These are phyloP conservation scores for Tinamus major DNA, from an alignment of 2,797 vertebrate genomes.

Conservation along the genomic window DNA sequence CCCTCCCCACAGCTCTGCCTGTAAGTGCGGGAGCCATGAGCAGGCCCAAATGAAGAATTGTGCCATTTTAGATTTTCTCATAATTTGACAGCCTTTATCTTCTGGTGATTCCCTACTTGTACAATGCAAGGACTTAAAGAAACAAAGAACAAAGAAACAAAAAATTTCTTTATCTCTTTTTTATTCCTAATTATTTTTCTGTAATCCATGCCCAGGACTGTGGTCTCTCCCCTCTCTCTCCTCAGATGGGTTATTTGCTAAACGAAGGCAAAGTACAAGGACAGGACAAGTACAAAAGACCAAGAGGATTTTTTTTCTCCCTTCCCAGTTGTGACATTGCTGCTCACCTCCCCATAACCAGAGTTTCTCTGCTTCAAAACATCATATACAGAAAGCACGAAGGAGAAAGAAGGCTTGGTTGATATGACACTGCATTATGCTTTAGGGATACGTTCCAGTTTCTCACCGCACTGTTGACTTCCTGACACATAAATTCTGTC, in stretches of 20 bases:
- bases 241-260: not conserved
- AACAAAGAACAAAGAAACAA: not conserved
- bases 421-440: not conserved
- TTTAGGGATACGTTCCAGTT: not conserved
- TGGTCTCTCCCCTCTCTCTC: not conserved
- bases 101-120: not conserved
- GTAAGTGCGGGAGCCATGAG: not conserved
- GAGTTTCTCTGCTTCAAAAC: not conserved
- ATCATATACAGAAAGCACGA: not conserved
- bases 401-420: not conserved
- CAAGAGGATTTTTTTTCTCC: not conserved
- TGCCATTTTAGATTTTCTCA: not conserved
- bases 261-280: rapidly evolving
- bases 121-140: not conserved
- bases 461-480: not conserved
- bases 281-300: no score
- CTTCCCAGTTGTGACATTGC: not conserved
- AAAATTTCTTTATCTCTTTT: not conserved
- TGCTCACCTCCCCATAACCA: not conserved
- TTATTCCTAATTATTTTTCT: not conserved
- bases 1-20: not conserved
- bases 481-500: not conserved
- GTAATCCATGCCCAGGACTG: not conserved
- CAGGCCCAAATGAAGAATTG: not conserved
- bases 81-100: not conserved